phyloP scores from a whole-genome alignment of 2,888 invertebrate genomes.

The Heteromyza rotundicornis region DNA sequence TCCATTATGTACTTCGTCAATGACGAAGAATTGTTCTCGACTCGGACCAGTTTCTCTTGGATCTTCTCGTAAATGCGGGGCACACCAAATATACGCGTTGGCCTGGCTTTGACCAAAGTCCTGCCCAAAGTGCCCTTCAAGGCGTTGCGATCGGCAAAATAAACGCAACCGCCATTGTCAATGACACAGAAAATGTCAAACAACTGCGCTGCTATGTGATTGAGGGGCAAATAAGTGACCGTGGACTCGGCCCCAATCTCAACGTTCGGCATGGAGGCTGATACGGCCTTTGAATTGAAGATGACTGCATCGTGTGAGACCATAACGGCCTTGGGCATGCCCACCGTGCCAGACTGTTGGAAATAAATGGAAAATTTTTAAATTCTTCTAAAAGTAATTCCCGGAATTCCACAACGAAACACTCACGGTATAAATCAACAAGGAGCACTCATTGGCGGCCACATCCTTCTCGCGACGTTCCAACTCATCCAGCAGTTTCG shows the following conservation, averaged over 20 bases:
- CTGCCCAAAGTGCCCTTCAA: constrained; percentile 80
- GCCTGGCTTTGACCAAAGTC: constrained; percentile 75
- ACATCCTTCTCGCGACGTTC: constrained; percentile 71
- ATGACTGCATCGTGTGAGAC: constrained; percentile 86
- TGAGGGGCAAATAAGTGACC: constrained; percentile 84
- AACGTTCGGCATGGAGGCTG: constrained; percentile 64
- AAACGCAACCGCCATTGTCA: constrained; percentile 63
- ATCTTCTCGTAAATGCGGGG: constrained; percentile 95
- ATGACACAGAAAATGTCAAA: constrained; percentile 71
- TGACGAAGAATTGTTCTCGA: constrained; percentile 72
- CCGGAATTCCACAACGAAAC: background rate
- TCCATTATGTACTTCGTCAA: constrained; percentile 72
- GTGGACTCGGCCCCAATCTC: constrained; percentile 67
- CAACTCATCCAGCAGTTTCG: constrained; percentile 70
- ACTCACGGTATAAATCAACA: constrained; percentile 82
- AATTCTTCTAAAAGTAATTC: background rate
- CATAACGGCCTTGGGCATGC: constrained; percentile 92
- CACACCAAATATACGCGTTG: constrained; percentile 84
- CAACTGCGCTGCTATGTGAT: constrained; percentile 87
- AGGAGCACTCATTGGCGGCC: constrained; percentile 81
- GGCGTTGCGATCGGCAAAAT: constrained; percentile 88
- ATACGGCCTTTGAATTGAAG: constrained; percentile 68
- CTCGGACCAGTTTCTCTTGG: constrained; percentile 78
- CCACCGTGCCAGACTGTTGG: constrained; percentile 81
- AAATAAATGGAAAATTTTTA: background rate